Evolutionary conservation across 2,113 vertebrate species (phyloP), one percentile per base, ranked within the genome.

Genomic region (Pollachius pollachius): DNA sequence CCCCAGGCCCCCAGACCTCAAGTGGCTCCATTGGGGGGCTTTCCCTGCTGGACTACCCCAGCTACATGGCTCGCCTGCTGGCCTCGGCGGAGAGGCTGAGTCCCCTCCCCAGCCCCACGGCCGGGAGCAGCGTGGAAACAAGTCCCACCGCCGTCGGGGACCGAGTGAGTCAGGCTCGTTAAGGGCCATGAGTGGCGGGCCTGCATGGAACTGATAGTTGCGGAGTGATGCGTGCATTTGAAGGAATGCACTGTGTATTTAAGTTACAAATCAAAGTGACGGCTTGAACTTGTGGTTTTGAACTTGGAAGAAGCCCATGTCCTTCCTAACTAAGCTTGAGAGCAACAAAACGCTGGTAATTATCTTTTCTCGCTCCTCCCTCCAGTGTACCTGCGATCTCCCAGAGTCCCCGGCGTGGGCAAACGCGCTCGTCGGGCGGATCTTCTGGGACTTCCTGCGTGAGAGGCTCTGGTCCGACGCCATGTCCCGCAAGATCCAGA

Each of bases 391-490:
- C 0, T 91, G 91, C 74, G 88, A 93, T 56, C 12, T 4, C 0
- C 37, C 59, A 0, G 79, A 84, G 23, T 34, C 30, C 41, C 41
- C 90, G 41, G 88, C 81, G 11, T 96, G 94, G 95, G 85, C 87
- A 64, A 96, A 96, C 0, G 93, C 93, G 0, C 76, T 95, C 68
- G 89, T 95, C 62, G 95, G 94, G 0, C 92, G 95, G 18, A 86
- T 95, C 78, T 95, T 96, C 84, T 96, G 94, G 95, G 95, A 96
- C 82, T 94, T 96, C 75, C 91, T 97, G 1, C 81, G 81, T 57
- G 94, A 95, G 77, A 94, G 72, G 30, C 90, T 93, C 87, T 96
- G 95, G 94, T 87, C 91, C 0, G 90, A 95, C 67, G 82, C 88
- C 9, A 92, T 96, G 62, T 91, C 94, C 70, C 78, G 69, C 79